Evolutionary conservation across 2,888 invertebrate species (phyloP), one percentile per base, ranked within the genome.

Genomic region (Chloroclysta siterata): DNA sequence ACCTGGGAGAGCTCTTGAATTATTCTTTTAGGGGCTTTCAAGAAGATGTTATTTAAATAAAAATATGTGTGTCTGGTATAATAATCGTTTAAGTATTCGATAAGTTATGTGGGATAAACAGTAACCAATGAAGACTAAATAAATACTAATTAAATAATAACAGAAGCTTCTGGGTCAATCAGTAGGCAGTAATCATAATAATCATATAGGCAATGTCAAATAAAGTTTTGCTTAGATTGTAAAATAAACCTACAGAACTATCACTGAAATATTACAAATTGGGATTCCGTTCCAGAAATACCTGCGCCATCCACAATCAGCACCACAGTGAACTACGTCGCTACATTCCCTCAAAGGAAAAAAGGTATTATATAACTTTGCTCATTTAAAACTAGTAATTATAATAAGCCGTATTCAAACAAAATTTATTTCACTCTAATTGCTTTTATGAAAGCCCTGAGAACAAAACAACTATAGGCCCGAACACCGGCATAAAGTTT

Each of bases 261-360:
- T 22, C 3, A 1, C 22, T 22, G 1, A 22, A 22, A 22, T 22
- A 39, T 39, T 39, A 15, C 2, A 53, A 58, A 59, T 44, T 42
- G 8, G 46, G 39, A 53, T 58, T 72, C 65, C 77, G 76, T 91
- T 83, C 41, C 94, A 97, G 97, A 97, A 94, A 97, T 97, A 88
- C 96, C 97, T 50, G 96, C 97, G 28, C 97, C 97, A 41, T 97
- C 97, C 36, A 97, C 97, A 68, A 95, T 95, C 42, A 94, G 94
- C 66, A 94, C 94, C 39, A 89, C 92, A 52, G 87, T 93, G 50
- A 93, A 92, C 80, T 93, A 94, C 77, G 90, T 94, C 36, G 93
- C 94, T 50, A 94, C 95, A 60, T 90, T 93, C 72, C 93, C 94
- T 51, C 90, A 94, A 69, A 94, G 92, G 83, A 95, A 95, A 89